Base-by-base conservation (phyloP, 2,888 invertebrate species). In the Agrotis ipsilon region DNA sequence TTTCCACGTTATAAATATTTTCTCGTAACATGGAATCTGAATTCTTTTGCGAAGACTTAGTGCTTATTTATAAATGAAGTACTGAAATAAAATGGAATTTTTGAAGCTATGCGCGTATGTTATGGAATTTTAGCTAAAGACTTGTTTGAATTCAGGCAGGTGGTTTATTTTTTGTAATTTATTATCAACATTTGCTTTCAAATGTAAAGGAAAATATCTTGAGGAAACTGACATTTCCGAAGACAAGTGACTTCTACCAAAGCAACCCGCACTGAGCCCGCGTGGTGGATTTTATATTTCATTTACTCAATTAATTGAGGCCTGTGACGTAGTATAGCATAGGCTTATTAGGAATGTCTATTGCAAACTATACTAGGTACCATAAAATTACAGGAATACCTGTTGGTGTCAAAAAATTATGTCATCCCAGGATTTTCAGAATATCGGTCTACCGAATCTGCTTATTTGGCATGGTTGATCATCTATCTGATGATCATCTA, bases 1-100 rank as follows among this genome's bases (percentile, higher is more conserved):
- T 14, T 45, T 62, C 18, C 6, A 54, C 63, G 54, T 61, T 58
- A 71, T 45, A 27, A 27, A 55, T 52, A 71, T 45, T 51, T 52
- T 62, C 18, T 21, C 21, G 11, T 59, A 45, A 27, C 62, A 32
- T n/a, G 16, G 24, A 16, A 59, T 27, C 24, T 70, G 4, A 46
- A 78, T 62, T 58, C 62, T 16, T 62, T 62, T 54, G 57, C 32
- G 32, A 62, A 58, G 39, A 45, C 9, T 11, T 9, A 9, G 39
- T 39, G n/a, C 5, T 49, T 21, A 21, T n/a, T 59, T 52, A 58
- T 52, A 48, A 54, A 58, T 54, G 43, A 49, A 59, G 2, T 43
- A 16, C 11, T 14, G 21, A 57, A 51, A 73, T 70, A 62, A 7
- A 71, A 46, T 66, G 0, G 19, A 43, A 43, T 43, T 45, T 18